phyloP scores from a whole-genome alignment of 1,140 invertebrate species.

The Gryllus bimaculatus region DNA sequence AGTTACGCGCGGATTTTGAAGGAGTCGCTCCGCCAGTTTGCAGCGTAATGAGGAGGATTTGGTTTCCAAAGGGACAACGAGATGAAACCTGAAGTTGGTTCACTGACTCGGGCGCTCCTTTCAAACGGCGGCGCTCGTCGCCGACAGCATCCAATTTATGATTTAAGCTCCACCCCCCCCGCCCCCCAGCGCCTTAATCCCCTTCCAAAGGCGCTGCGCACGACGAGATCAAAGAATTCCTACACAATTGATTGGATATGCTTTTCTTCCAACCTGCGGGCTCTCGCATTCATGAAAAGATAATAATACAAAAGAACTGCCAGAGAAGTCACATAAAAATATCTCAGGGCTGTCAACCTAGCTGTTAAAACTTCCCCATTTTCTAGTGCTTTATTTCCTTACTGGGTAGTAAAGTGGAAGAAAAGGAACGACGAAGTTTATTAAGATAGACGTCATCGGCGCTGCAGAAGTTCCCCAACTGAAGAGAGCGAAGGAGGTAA shows the following conservation, averaged over 20 bases:
- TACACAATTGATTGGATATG: conserved; percentile 1
- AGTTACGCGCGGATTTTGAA: too few species aligned
- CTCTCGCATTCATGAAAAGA: neutral
- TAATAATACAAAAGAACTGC: neutral
- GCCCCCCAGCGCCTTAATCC: neutral
- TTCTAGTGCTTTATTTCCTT: neutral
- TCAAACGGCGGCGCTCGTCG: too few species aligned
- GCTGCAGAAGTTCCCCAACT: too few species aligned
- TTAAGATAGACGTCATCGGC: neutral
- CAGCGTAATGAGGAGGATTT: too few species aligned
- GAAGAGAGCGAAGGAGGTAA: too few species aligned
- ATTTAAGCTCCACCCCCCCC: neutral
- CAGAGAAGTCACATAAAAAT: neutral
- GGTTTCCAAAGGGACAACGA: too few species aligned
- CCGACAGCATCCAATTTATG: neutral
- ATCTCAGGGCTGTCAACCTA: neutral
- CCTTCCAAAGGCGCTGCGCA: neutral
- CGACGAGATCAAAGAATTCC: neutral
- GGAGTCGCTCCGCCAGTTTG: too few species aligned
- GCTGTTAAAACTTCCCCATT: neutral
- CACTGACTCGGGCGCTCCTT: too few species aligned
- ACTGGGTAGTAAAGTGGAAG: neutral
- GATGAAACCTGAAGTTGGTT: too few species aligned
- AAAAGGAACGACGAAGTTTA: neutral
- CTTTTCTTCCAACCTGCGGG: neutral